Evolutionary conservation across 2,797 vertebrate genomes (phyloP).

Genomic region (Typhlichthys eigenmanni): DNA sequence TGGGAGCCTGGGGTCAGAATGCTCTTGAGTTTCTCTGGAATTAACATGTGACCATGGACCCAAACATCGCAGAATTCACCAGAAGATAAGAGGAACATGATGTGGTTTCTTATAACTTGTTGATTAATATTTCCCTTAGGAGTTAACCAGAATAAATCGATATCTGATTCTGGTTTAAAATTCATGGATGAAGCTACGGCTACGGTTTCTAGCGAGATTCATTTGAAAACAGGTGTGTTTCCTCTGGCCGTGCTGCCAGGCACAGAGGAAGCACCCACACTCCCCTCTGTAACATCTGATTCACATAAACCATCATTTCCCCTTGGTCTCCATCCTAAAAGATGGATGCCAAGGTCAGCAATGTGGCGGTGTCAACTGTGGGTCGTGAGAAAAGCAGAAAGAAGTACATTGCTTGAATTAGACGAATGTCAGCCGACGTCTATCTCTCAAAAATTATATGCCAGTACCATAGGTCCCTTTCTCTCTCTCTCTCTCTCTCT

Average conservation of each 20-base stretch:
- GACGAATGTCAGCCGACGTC: slow-evolving; percentile 49
- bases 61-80: slow-evolving; percentile 46
- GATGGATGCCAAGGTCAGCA: slow-evolving; percentile 59
- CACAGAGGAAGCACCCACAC: slow-evolving; percentile 34
- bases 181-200: slow-evolving; percentile 53
- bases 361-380: slow-evolving; percentile 63
- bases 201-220: slow-evolving; percentile 63
- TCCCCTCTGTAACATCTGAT: slow-evolving; percentile 64
- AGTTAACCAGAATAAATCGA: slow-evolving; percentile 13
- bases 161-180: slow-evolving; percentile 55
- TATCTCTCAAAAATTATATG: slow-evolving; percentile 10
- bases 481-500: slow-evolving; percentile 5
- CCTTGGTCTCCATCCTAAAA: slow-evolving; percentile 27
- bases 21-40: slow-evolving; percentile 41
- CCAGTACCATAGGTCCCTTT: not conserved
- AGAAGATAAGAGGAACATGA: slow-evolving; percentile 29
- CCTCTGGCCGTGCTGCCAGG: slow-evolving; percentile 34
- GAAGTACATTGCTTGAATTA: slow-evolving; percentile 48
- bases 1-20: slow-evolving; percentile 57
- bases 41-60: slow-evolving; percentile 60
- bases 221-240: slow-evolving; percentile 71
- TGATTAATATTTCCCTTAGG: slow-evolving; percentile 45
- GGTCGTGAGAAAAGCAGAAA: slow-evolving; percentile 68
- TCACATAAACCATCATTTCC: slow-evolving; percentile 62
- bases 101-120: slow-evolving; percentile 23